Evolutionary conservation across 2,113 vertebrate species (phyloP).

Genomic region (Atractosteus spatula): DNA sequence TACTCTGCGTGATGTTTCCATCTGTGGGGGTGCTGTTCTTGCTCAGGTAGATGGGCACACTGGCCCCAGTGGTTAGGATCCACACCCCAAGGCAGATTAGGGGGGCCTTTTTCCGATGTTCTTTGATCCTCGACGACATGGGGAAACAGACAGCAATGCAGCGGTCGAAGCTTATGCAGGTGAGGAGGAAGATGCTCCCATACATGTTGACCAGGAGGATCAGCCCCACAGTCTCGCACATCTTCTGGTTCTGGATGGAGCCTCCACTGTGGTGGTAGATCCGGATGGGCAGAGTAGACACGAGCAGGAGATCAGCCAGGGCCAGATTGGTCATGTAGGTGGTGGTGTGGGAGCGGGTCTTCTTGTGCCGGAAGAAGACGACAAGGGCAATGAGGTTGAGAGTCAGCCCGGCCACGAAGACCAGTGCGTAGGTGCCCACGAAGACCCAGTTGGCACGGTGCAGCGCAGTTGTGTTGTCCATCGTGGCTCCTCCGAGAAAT

Average conservation of each 20-base stretch:
- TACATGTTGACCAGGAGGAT: conserved; percentile 69
- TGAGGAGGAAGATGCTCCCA: conserved; percentile 65
- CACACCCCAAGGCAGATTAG: conserved; percentile 54
- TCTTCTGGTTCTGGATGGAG: accelerated
- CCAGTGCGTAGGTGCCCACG: conserved; percentile 35
- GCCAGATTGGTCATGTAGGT: conserved; percentile 69
- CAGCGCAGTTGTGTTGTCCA: no score
- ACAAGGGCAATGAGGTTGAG: conserved; percentile 50
- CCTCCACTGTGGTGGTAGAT: conserved; percentile 41
- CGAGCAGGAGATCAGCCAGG: conserved; percentile 52
- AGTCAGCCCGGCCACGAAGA: conserved; percentile 34
- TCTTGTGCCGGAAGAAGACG: conserved; percentile 41
- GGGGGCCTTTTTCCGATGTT: conserved; percentile 45
- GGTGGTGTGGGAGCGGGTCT: conserved; percentile 53
- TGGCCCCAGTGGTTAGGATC: conserved; percentile 49
- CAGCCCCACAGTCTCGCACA: conserved; percentile 45
- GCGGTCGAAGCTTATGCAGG: conserved; percentile 61
- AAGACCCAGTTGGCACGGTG: neutral
- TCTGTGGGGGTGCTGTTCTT: no score
- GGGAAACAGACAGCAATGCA: conserved; percentile 62
- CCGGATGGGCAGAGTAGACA: conserved; percentile 54
- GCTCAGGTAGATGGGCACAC: conserved; percentile 40
- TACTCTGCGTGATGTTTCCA: accelerated
- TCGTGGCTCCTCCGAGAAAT: no score
- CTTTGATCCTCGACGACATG: conserved; percentile 41